Conservation (phyloP, 2,888 invertebrate genomes). For the Agapostemon virescens region DNA sequence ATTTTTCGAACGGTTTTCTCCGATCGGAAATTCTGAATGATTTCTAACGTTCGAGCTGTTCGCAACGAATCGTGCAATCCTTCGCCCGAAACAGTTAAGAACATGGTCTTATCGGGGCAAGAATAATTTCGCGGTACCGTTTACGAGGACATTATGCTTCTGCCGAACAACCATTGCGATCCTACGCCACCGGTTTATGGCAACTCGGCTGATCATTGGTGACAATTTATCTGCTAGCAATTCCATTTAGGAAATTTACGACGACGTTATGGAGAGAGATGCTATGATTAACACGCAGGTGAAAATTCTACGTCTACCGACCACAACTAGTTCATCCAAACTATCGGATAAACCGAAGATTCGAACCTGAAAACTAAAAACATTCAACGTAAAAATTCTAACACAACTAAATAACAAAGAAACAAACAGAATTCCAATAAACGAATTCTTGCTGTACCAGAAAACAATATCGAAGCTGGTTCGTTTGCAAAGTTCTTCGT, state of each 20-base stretch:
- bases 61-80: not conserved
- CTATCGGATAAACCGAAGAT: too few relatives aligned
- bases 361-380: too few relatives aligned
- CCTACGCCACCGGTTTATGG: not conserved
- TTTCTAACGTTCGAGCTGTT: not conserved
- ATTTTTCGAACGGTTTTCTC: not conserved
- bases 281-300: not conserved
- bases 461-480: constrained; percentile 1
- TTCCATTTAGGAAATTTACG: constrained; percentile 7
- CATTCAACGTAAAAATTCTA: not conserved
- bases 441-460: not conserved
- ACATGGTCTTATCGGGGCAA: not conserved
- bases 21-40: not conserved
- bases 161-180: not conserved
- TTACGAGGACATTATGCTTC: not conserved
- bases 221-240: not conserved
- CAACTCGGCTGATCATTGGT: not conserved
- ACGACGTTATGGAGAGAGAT: constrained; percentile 1
- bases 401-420: not conserved
- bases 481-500: constrained; percentile 2
- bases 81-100: not conserved
- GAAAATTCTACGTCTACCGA: not conserved
- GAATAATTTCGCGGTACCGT: not conserved
- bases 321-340: not conserved
- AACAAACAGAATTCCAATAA: not conserved